phyloP scores from a whole-genome alignment of 1,140 invertebrate species.

The Ostrea edulis region DNA sequence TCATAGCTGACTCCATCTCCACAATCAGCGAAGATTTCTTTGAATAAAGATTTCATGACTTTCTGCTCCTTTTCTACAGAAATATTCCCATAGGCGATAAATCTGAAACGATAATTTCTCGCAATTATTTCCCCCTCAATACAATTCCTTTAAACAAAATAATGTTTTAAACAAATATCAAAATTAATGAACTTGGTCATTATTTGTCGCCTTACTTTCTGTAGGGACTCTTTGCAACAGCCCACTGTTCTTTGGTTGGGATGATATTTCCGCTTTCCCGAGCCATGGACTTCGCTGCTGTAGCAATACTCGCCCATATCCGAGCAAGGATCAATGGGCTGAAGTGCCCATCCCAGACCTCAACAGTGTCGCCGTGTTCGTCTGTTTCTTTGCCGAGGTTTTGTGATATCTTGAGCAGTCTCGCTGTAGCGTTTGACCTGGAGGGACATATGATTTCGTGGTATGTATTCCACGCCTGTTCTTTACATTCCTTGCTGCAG shows the following conservation, averaged over 20 bases:
- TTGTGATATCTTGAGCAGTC: constrained; percentile 68
- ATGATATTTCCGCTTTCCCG: constrained; percentile 55
- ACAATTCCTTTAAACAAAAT: neutral
- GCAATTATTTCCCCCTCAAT: neutral
- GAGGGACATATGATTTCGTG: constrained; percentile 72
- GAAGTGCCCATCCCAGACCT: constrained; percentile 71
- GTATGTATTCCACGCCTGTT: constrained; percentile 68
- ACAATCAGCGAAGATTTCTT: constrained; percentile 68
- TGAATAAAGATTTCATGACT: constrained; percentile 64
- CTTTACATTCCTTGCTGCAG: constrained; percentile 68
- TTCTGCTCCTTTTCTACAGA: constrained; percentile 67
- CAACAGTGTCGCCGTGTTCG: constrained; percentile 57
- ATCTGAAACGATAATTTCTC: constrained; percentile 59
- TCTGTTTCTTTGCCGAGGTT: constrained; percentile 64
- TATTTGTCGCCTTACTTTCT: constrained; percentile 65
- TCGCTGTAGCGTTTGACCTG: constrained; percentile 60
- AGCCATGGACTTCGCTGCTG: constrained; percentile 66
- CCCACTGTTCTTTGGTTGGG: constrained; percentile 71
- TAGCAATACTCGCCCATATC: constrained; percentile 71
- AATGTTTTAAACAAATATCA: neutral
- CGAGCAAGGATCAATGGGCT: constrained; percentile 70
- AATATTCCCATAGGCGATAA: constrained; percentile 70
- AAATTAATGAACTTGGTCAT: neutral
- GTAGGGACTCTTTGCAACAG: constrained; percentile 71
- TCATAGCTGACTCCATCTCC: constrained; percentile 65